Evolutionary conservation across 2,113 vertebrate genomes (phyloP).

Genomic region (Axis porcinus): DNA sequence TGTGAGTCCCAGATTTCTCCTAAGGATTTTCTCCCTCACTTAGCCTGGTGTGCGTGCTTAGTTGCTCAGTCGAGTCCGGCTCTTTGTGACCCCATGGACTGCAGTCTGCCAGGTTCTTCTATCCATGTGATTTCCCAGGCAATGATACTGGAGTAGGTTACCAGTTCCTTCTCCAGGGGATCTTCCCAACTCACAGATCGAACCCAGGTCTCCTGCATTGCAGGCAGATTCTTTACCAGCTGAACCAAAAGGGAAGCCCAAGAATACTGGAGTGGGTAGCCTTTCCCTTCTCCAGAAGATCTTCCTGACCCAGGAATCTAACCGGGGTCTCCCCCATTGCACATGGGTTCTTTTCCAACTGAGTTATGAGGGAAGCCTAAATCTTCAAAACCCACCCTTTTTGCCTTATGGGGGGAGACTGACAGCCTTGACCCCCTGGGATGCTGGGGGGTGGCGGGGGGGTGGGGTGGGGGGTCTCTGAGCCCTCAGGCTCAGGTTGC

Average conservation of each 20-base stretch:
- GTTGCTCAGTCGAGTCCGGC: background rate
- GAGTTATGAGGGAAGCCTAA: background rate
- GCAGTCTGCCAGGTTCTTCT: background rate
- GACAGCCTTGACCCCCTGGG: background rate
- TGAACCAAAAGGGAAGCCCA: background rate
- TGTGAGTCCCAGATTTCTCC: background rate
- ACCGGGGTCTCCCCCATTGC: background rate
- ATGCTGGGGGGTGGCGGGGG: too few relatives aligned
- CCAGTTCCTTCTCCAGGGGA: background rate
- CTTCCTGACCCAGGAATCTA: background rate
- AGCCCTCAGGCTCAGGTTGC: background rate
- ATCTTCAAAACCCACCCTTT: background rate
- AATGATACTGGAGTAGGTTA: background rate
- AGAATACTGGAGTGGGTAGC: background rate
- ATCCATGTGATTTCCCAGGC: background rate
- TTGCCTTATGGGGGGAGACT: background rate
- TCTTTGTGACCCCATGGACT: background rate
- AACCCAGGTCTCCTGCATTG: background rate
- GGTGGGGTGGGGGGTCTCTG: fast-evolving
- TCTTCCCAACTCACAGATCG: background rate
- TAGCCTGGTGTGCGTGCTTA: background rate
- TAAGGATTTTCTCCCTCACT: background rate
- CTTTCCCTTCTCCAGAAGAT: background rate
- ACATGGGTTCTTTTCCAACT: background rate
- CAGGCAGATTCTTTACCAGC: background rate